These are phyloP conservation scores for Diplodus puntazzo DNA, from an alignment of 2,797 vertebrate genomes.

Conservation along the genomic window DNA sequence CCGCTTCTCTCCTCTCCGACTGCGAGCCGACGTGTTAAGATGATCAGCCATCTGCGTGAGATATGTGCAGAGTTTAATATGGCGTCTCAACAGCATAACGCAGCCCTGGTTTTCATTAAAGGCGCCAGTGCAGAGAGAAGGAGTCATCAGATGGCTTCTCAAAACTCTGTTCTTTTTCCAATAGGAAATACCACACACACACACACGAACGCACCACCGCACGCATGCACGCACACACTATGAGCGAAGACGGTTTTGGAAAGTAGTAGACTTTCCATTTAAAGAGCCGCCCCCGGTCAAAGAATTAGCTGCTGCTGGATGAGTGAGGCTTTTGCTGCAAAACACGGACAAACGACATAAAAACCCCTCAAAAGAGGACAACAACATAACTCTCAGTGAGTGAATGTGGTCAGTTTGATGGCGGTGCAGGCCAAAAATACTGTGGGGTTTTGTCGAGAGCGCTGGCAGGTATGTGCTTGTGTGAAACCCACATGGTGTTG, in stretches of 20 bases:
- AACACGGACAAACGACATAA: constrained; percentile 24
- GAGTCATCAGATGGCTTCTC: constrained; percentile 77
- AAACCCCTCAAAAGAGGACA: not conserved
- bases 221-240: constrained; percentile 14
- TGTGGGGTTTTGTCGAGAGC: not conserved
- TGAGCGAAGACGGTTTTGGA: constrained; percentile 25
- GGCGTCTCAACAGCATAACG: constrained; percentile 58
- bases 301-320: constrained; percentile 38
- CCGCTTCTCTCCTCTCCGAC: not conserved
- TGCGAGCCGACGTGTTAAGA: constrained; percentile 32
- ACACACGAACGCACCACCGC: constrained; percentile 3
- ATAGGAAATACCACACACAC: constrained; percentile 82
- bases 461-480: constrained; percentile 42
- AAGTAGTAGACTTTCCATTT: constrained; percentile 54
- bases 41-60: constrained; percentile 52
- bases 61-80: constrained; percentile 65
- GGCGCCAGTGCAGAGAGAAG: constrained; percentile 75
- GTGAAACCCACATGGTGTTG: constrained; percentile 33
- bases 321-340: constrained; percentile 27
- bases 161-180: constrained; percentile 81
- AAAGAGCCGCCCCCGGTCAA: constrained; percentile 42
- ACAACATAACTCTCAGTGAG: constrained; percentile 4
- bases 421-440: constrained; percentile 19
- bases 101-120: constrained; percentile 81
- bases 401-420: constrained; percentile 34